Conservation (phyloP, 2,888 invertebrate species). For the Pristionchus exspectatus region DNA sequence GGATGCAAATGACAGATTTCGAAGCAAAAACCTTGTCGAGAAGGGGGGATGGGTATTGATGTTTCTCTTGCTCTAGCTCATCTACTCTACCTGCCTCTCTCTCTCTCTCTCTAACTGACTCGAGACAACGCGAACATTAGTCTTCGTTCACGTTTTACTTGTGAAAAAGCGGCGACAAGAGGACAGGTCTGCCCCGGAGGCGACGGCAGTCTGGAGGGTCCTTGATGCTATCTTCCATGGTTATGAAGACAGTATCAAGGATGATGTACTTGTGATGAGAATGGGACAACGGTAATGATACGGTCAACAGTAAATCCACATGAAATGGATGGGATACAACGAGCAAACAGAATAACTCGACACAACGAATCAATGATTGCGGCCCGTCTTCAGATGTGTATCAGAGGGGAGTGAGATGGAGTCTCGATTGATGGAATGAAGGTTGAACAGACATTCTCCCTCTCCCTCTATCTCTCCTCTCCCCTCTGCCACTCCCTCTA, state of each 20-base stretch:
- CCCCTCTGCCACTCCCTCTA: slow-evolving; percentile 30
- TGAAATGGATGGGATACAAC: neutral
- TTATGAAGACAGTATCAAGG: neutral
- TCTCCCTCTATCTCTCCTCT: neutral
- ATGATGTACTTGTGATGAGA: neutral
- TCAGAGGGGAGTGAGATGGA: slow-evolving; percentile 26
- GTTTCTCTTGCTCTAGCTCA: neutral
- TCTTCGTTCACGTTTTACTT: slow-evolving; percentile 41
- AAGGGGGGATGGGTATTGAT: slow-evolving; percentile 8
- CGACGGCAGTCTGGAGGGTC: neutral
- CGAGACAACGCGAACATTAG: slow-evolving; percentile 34
- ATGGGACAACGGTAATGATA: neutral
- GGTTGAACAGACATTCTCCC: slow-evolving; percentile 50
- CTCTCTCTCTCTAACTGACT: neutral
- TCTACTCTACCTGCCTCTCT: neutral
- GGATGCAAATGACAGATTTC: neutral
- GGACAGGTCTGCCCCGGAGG: neutral
- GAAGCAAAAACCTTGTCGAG: neutral
- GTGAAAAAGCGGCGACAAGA: slow-evolving; percentile 1
- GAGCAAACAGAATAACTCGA: neutral
- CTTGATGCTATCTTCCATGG: too few relatives aligned
- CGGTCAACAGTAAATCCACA: neutral
- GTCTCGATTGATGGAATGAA: slow-evolving; percentile 49
- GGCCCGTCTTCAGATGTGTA: neutral
- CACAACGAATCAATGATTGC: neutral